These are phyloP conservation scores for Smithornis capensis DNA, from an alignment of 2,113 vertebrate genomes.

Conservation along the genomic window DNA sequence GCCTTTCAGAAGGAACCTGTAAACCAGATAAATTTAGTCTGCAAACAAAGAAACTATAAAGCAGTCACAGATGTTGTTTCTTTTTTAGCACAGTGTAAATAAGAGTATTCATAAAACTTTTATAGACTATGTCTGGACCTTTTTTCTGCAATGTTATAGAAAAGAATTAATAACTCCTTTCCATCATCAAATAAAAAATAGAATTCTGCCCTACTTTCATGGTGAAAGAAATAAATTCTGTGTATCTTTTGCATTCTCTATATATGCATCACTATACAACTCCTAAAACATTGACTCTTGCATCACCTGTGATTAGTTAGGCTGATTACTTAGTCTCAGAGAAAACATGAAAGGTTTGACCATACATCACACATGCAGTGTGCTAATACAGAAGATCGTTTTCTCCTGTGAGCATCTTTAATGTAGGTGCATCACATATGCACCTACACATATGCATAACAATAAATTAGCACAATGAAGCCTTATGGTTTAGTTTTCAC, in stretches of 20 bases:
- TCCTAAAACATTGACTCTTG: neutral
- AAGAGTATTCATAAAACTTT: conserved; percentile 38
- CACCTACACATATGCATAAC: neutral
- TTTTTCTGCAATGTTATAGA: neutral
- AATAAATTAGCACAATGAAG: neutral
- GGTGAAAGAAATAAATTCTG: neutral
- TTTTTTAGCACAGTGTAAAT: conserved; percentile 38
- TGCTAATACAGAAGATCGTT: neutral
- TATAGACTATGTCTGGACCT: neutral
- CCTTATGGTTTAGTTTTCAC: neutral
- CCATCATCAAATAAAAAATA: neutral
- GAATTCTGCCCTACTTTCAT: neutral
- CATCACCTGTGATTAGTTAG: neutral
- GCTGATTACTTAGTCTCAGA: neutral
- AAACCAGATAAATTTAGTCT: conserved; percentile 34
- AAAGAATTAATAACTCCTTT: neutral
- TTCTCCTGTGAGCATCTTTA: neutral
- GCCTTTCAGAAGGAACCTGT: neutral
- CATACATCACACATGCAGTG: neutral
- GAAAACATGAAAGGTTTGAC: neutral
- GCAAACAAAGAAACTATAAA: conserved; percentile 44
- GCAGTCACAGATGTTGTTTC: conserved; percentile 28
- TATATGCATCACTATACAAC: neutral
- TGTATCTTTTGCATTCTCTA: neutral
- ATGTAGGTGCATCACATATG: neutral